Evolutionary conservation across 2,888 invertebrate genomes (phyloP).

Genomic region (Coenonympha arcania): DNA sequence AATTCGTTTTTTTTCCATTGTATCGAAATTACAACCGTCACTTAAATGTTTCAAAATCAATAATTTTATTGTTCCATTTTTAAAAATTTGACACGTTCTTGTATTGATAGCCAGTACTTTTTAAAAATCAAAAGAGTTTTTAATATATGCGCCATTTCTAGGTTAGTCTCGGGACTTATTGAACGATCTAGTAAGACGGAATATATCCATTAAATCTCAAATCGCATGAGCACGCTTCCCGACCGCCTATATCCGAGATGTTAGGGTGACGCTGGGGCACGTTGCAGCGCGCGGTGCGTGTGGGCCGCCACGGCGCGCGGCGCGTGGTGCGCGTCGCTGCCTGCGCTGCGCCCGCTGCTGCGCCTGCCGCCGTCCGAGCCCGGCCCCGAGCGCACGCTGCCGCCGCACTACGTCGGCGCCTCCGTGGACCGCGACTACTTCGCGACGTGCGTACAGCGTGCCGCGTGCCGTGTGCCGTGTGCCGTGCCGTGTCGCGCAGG

Average conservation of each 20-base stretch:
- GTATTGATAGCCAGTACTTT: too few species aligned
- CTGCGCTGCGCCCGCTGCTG: slow-evolving; percentile 38
- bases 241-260: background rate
- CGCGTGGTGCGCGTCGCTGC: slow-evolving; percentile 42
- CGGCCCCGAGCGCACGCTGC: slow-evolving; percentile 8
- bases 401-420: slow-evolving; percentile 40
- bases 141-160: too few species aligned
- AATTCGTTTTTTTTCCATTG: too few species aligned
- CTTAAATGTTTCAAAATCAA: too few species aligned
- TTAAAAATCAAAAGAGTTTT: too few species aligned
- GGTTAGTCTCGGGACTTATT: too few species aligned
- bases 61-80: too few species aligned
- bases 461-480: too few species aligned
- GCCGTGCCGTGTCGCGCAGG: background rate
- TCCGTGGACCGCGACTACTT: slow-evolving; percentile 35
- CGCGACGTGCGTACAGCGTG: slow-evolving; percentile 32
- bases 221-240: background rate
- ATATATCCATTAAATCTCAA: too few species aligned
- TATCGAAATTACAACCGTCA: too few species aligned
- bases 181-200: too few species aligned
- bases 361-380: slow-evolving; percentile 22
- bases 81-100: too few species aligned
- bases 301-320: slow-evolving; percentile 44
- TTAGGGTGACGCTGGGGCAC: background rate
- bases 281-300: slow-evolving; percentile 41